Percentiles rank a stretch among this genome's conserved stretches.
phyloP scores from a whole-genome alignment of 2,113 vertebrate genomes.

The Festucalex cinctus region DNA sequence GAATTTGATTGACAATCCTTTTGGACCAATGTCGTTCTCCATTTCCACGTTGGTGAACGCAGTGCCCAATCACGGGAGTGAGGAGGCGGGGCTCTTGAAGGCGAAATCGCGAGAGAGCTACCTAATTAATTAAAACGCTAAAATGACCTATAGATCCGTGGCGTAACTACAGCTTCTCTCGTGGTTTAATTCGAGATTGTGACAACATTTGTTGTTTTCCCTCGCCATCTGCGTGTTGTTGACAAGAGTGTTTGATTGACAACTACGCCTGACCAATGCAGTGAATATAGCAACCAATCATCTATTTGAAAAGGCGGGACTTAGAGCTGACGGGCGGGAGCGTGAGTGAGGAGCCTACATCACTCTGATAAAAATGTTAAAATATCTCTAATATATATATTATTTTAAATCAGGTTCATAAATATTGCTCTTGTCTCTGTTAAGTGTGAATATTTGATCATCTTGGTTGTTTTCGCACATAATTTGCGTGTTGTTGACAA shows the following conservation, averaged over 20 bases:
- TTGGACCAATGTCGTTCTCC: neutral
- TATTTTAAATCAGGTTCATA: neutral
- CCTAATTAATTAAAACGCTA: neutral
- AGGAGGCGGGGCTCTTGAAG: neutral
- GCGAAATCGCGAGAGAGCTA: neutral
- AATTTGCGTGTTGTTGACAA: constrained; percentile 62
- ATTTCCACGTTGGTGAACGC: neutral
- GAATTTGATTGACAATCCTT: neutral
- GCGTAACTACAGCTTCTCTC: too few relatives aligned
- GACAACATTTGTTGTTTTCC: too few relatives aligned
- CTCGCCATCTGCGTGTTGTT: too few relatives aligned
- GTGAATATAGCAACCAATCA: neutral
- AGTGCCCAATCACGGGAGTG: neutral
- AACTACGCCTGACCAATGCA: neutral
- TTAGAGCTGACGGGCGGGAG: neutral
- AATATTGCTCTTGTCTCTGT: constrained; percentile 19
- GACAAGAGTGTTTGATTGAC: neutral
- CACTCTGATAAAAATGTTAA: neutral
- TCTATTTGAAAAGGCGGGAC: neutral
- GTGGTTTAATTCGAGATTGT: too few relatives aligned
- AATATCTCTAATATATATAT: too few relatives aligned
- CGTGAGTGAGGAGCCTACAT: neutral
- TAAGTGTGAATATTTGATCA: constrained; percentile 31
- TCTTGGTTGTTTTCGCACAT: constrained; percentile 45
- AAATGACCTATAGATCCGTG: neutral